Evolutionary conservation across 2,888 invertebrate genomes (phyloP).

Genomic region (Nudaria mundana): DNA sequence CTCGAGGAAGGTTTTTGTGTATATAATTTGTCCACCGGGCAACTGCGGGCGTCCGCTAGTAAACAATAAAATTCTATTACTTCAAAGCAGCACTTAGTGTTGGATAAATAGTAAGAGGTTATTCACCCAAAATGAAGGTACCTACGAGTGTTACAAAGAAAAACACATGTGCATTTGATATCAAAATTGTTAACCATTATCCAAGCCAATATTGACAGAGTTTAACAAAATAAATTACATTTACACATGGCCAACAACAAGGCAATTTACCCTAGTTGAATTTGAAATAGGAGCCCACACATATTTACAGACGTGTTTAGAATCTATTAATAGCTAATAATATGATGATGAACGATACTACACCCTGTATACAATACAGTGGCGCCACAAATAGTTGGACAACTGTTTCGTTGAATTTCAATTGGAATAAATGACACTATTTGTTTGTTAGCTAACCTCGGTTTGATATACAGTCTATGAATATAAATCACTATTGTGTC

Average conservation of each 20-base stretch:
- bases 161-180: too few species aligned
- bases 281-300: conserved; percentile 1
- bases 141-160: too few species aligned
- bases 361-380: neutral
- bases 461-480: neutral
- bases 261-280: neutral
- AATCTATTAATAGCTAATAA: conserved; percentile 20
- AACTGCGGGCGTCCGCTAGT: too few species aligned
- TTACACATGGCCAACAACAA: neutral
- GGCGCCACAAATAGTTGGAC: neutral
- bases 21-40: too few species aligned
- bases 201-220: too few species aligned
- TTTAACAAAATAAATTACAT: too few species aligned
- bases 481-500: neutral
- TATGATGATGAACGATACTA: conserved; percentile 1
- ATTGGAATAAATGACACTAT: conserved; percentile 6
- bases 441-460: neutral
- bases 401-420: neutral
- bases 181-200: too few species aligned
- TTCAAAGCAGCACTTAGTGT: too few species aligned
- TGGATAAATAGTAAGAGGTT: too few species aligned
- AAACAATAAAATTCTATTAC: too few species aligned
- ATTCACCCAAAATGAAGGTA: too few species aligned
- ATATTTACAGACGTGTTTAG: conserved; percentile 19
- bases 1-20: too few species aligned